Evolutionary conservation across 2,113 vertebrate genomes (phyloP), one percentile per base, ranked within the genome.

Genomic region (Sarotherodon lohbergeri): DNA sequence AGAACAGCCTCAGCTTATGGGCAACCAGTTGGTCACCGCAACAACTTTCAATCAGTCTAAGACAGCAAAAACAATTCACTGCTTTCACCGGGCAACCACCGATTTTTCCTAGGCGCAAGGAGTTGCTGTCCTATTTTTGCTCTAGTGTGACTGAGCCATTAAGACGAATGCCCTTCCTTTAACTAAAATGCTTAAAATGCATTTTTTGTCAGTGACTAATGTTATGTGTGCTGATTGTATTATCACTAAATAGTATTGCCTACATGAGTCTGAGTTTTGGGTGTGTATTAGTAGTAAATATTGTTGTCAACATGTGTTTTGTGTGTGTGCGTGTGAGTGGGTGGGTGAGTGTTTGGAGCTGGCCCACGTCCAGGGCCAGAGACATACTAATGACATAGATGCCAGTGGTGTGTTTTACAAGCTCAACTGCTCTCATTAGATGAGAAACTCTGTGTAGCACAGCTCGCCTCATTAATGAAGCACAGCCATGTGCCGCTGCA

Each of bases 371-470:
- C 90, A 73, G 82, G 86, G 88, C 91, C 91, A 90, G 89, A 94
- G 88, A 93, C 91, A 92, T 91, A 87, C 92, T 95, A 95, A 95
- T 95, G 93, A 94, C 95, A 95, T 89, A 86, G 93, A 93, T 88
- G 94, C 92, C 94, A 93, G 93, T 89, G 92, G 97, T 95, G 94
- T 96, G 93, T 96, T 94, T 95, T 98, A 98, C 97, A 97, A 97
- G 96, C 98, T 98, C 97, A 97, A 98, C 98, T 97, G 97, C 97
- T 98, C 98, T 99, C 97, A 98, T 99, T 98, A 99, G 98, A 98
- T 97, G 97, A 97, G 96, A 98, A 96, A 81, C 96, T 93, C 96
- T 96, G 96, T 97, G 97, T 97, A 96, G 97, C 97, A 94, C 95
- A 96, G 95, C 97, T 88, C 92, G 89, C 89, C 95, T 99, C 97